These are phyloP conservation scores for Lithophane semibrunnea DNA, from an alignment of 2,888 invertebrate genomes.

Conservation along the genomic window DNA sequence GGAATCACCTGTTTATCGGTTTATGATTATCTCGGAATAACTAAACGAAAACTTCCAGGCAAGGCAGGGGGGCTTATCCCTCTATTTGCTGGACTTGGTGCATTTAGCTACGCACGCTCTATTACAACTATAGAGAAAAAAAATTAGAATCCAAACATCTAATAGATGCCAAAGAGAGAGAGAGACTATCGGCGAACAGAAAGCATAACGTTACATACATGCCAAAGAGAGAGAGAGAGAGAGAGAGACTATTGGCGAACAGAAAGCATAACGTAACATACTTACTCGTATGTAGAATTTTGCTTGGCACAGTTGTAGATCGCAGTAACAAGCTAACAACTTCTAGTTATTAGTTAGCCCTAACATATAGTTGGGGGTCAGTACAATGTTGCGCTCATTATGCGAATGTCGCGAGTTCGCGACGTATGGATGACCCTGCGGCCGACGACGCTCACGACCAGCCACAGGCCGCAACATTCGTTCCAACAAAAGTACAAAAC, in stretches of 20 bases:
- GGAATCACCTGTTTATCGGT: background rate
- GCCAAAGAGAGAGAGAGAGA: background rate
- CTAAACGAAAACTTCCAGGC: background rate
- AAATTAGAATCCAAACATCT: background rate
- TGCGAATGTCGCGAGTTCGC: constrained; percentile 67
- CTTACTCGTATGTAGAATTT: constrained; percentile 15
- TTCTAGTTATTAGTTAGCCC: constrained; percentile 42
- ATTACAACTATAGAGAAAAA: background rate
- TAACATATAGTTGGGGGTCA: constrained; percentile 70
- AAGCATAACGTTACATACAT: background rate
- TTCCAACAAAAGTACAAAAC: constrained; percentile 19
- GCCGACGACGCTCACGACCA: constrained; percentile 46
- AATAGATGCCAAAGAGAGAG: background rate
- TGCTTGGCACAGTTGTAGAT: constrained; percentile 15
- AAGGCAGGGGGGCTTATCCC: background rate
- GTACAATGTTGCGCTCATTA: constrained; percentile 78
- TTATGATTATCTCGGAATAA: background rate
- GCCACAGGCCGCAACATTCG: constrained; percentile 25
- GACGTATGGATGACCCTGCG: constrained; percentile 64
- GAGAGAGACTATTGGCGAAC: background rate
- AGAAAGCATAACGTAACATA: background rate
- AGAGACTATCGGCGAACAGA: background rate
- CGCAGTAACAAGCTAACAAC: constrained; percentile 41
- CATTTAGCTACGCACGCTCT: background rate
- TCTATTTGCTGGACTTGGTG: background rate